A percentile compares a stretch with the other conserved stretches of the same genome.
phyloP scores from a whole-genome alignment of 2,888 invertebrate species.

The Notodonta dromedarius region DNA sequence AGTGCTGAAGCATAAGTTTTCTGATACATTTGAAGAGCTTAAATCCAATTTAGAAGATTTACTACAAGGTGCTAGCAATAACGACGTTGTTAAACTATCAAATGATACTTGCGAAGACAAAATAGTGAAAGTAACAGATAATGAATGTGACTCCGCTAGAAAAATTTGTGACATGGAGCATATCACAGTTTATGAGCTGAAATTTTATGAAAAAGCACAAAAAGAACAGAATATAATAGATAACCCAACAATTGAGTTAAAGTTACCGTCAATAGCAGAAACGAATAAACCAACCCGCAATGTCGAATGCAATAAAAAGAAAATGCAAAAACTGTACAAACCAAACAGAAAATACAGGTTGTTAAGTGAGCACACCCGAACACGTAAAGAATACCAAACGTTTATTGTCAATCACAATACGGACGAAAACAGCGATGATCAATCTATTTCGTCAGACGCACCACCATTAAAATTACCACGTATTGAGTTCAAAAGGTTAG shows the following conservation, averaged over 20 bases:
- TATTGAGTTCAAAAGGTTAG: constrained; percentile 75
- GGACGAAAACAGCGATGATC: constrained; percentile 62
- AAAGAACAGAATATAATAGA: constrained; percentile 17
- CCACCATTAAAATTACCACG: constrained; percentile 77
- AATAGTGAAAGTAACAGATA: constrained; percentile 15
- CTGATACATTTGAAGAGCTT: constrained; percentile 65
- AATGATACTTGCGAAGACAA: constrained; percentile 34
- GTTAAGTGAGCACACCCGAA: constrained; percentile 60
- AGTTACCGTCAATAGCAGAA: constrained; percentile 66
- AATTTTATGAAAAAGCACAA: constrained; percentile 52
- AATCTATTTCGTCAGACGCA: constrained; percentile 64
- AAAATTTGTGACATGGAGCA: constrained; percentile 72
- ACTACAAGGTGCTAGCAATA: constrained; percentile 53
- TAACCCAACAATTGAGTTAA: constrained; percentile 44
- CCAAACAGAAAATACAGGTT: constrained; percentile 59
- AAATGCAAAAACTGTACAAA: constrained; percentile 57
- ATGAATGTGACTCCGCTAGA: constrained; percentile 30
- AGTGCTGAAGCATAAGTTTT: constrained; percentile 52
- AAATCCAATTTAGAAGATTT: constrained; percentile 68
- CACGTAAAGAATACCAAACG: constrained; percentile 61
- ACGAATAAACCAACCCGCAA: constrained; percentile 59
- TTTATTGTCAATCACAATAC: constrained; percentile 62
- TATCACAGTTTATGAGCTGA: constrained; percentile 69
- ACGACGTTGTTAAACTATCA: constrained; percentile 30
- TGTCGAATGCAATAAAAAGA: constrained; percentile 53